Percentiles rank a stretch among this genome's conserved stretches.
phyloP scores from a whole-genome alignment of 23 tunicate species.

The Oikopleura dioica region DNA sequence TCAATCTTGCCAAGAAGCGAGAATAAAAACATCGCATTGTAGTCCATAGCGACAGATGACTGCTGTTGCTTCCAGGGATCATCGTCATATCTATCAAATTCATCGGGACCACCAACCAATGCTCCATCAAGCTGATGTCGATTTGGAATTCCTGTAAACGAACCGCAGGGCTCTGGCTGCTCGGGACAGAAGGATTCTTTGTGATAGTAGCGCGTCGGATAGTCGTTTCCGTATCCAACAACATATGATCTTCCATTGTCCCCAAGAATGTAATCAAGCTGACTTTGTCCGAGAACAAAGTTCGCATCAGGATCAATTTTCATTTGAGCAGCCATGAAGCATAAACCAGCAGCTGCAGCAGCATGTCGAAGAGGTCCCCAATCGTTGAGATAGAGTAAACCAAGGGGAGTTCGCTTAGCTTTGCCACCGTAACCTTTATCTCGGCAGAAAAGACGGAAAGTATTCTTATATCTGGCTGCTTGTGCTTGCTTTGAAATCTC shows the following conservation, averaged over 20 bases:
- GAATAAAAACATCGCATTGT: slow-evolving; percentile 44
- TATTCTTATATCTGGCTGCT: too few species aligned
- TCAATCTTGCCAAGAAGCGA: background rate
- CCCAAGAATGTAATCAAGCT: slow-evolving; percentile 53
- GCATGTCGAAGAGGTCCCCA: slow-evolving; percentile 66
- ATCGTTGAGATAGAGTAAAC: slow-evolving; percentile 24
- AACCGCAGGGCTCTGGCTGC: slow-evolving; percentile 27
- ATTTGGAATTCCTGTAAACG: slow-evolving; percentile 18
- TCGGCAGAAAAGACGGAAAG: too few species aligned
- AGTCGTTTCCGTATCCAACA: slow-evolving; percentile 41
- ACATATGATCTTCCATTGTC: slow-evolving; percentile 35
- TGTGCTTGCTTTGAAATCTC: too few species aligned
- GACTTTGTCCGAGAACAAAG: too few species aligned
- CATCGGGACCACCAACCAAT: slow-evolving; percentile 47
- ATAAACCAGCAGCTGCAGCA: slow-evolving; percentile 36
- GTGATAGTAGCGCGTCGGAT: slow-evolving; percentile 33
- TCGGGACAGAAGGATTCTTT: slow-evolving; percentile 45
- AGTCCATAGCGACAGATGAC: slow-evolving; percentile 59
- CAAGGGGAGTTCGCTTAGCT: slow-evolving; percentile 24
- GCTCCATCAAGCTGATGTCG: slow-evolving; percentile 59
- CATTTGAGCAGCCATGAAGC: slow-evolving; percentile 44
- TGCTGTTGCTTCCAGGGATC: slow-evolving; percentile 32
- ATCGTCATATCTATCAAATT: slow-evolving; percentile 24
- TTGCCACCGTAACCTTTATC: slow-evolving; percentile 18
- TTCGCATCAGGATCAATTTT: too few species aligned